phyloP scores from a whole-genome alignment of 2,113 vertebrate genomes.

The Centrocercus urophasianus region DNA sequence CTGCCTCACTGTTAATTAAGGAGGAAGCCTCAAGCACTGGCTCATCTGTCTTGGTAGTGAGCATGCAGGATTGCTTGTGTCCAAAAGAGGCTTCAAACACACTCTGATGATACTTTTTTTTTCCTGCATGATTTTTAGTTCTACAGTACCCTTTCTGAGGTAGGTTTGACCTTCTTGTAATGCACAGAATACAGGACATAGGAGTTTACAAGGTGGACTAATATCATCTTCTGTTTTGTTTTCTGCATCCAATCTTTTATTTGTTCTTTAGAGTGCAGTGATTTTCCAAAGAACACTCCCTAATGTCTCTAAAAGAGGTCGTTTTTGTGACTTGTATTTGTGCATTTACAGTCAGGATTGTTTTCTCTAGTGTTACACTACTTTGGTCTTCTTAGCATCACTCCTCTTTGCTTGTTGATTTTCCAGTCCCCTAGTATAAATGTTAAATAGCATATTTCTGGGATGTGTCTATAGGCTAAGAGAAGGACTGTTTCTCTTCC shows the following conservation, averaged over 20 bases:
- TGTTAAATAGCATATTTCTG: neutral
- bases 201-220: neutral
- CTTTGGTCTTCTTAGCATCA: constrained; percentile 26
- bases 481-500: neutral
- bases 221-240: neutral
- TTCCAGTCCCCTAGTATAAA: constrained; percentile 16
- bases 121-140: neutral
- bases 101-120: neutral
- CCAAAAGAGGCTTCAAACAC: neutral
- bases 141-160: neutral
- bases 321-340: neutral
- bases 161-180: neutral
- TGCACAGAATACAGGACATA: neutral
- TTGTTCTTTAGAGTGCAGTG: neutral
- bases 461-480: neutral
- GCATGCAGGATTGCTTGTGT: neutral
- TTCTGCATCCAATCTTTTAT: neutral
- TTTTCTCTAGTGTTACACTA: neutral
- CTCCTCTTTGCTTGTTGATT: neutral
- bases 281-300: neutral
- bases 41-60: neutral
- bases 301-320: neutral
- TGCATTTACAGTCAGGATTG: neutral
- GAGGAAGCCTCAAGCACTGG: neutral
- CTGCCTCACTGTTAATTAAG: neutral